These are phyloP conservation scores for Atractosteus spatula DNA, from an alignment of 2,113 vertebrate species.

Conservation along the genomic window DNA sequence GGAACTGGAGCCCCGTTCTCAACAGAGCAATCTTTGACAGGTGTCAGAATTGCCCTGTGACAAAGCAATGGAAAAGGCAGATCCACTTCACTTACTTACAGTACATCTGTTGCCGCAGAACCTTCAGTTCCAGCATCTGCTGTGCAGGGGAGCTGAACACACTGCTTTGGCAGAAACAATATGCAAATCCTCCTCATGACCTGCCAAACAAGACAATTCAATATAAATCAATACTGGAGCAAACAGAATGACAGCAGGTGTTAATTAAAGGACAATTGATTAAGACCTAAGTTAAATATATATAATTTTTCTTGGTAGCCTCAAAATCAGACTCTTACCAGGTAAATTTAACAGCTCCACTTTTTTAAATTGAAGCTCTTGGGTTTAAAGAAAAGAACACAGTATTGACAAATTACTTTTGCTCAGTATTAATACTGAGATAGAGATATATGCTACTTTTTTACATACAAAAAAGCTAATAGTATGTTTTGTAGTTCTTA, in stretches of 20 bases:
- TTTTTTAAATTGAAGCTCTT: no score
- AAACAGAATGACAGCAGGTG: neutral
- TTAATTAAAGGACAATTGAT: neutral
- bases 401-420: no score
- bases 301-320: no score
- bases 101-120: neutral
- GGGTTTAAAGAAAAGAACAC: no score
- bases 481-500: no score
- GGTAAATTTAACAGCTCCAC: no score
- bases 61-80: neutral
- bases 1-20: neutral
- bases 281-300: neutral
- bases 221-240: neutral
- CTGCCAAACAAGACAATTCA: neutral
- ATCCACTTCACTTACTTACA: neutral
- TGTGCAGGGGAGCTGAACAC: constrained; percentile 17
- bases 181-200: neutral
- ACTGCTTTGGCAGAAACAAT: neutral
- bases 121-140: constrained; percentile 20
- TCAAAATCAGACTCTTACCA: no score
- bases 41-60: neutral
- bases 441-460: no score
- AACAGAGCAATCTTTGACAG: neutral
- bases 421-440: no score
- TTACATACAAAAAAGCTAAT: no score